A percentile compares a stretch with the other conserved stretches of the same genome.
Evolutionary conservation across 2,888 invertebrate species (phyloP).

Genomic region (Tupiocoris notatus): DNA sequence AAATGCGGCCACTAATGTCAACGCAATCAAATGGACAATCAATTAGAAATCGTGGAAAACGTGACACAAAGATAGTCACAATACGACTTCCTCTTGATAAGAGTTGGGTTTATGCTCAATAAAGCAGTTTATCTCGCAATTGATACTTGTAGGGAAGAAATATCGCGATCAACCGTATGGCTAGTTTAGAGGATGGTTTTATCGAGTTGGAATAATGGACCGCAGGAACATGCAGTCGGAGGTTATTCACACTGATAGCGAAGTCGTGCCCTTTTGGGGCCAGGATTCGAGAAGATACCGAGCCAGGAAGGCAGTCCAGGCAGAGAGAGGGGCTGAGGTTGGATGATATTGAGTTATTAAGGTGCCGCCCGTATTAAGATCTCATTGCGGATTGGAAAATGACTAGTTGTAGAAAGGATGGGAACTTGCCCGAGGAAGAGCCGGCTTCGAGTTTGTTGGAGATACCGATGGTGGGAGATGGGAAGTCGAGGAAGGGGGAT

Average conservation of each 20-base stretch:
- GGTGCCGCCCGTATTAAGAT: slow-evolving; percentile 39
- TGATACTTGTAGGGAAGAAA: no score
- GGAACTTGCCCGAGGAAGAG: slow-evolving; percentile 2
- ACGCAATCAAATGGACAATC: no score
- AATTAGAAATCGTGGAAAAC: no score
- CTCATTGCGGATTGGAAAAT: slow-evolving; percentile 43
- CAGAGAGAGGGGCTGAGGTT: neutral
- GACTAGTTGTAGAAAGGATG: slow-evolving; percentile 31
- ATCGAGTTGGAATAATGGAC: neutral
- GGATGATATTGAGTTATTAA: slow-evolving; percentile 37
- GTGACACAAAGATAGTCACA: no score
- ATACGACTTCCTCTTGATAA: no score
- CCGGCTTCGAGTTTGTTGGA: neutral
- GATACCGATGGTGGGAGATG: neutral
- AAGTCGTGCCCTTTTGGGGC: neutral
- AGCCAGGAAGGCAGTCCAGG: neutral
- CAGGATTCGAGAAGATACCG: neutral
- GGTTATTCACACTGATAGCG: neutral
- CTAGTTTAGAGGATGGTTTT: no score
- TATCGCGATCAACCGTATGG: no score
- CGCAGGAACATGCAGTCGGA: neutral
- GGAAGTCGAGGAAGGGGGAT: neutral
- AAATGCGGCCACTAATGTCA: no score
- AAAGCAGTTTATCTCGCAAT: no score
- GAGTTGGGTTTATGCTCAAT: no score